Evolutionary conservation across 2,888 invertebrate species (phyloP).

Genomic region (Aradus depressus): DNA sequence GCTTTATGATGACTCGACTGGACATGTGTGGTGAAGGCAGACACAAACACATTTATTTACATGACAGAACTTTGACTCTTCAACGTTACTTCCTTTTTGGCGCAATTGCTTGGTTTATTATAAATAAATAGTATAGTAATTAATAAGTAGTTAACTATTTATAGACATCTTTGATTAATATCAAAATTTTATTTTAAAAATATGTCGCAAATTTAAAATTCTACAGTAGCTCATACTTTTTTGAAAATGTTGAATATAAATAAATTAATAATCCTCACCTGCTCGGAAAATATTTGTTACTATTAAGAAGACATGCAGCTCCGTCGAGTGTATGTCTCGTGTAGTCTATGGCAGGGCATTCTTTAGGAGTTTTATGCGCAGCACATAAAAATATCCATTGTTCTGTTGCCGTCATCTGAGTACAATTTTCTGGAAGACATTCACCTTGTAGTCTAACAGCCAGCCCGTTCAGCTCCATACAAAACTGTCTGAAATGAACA

Average conservation of each 20-base stretch:
- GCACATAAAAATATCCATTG: slow-evolving; percentile 99
- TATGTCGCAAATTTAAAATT: no score
- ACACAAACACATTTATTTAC: no score
- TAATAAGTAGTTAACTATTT: no score
- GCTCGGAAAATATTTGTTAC: slow-evolving; percentile 99
- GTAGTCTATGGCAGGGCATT: slow-evolving; percentile 99
- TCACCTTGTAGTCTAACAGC: slow-evolving; percentile 92
- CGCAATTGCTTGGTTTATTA: no score
- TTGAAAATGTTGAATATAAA: neutral
- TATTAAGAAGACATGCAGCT: slow-evolving; percentile 95
- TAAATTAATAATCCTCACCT: slow-evolving; percentile 47
- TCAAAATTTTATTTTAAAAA: no score
- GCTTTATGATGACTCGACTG: no score
- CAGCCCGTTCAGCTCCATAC: slow-evolving; percentile 98
- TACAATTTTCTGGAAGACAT: slow-evolving; percentile 93
- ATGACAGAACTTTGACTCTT: no score
- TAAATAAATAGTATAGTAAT: no score
- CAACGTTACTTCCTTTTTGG: no score
- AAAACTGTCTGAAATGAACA: slow-evolving; percentile 69
- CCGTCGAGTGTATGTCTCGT: slow-evolving; percentile 97
- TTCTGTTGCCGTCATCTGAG: slow-evolving; percentile 99
- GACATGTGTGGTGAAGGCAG: no score
- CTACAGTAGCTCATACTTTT: no score
- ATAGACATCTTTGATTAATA: no score
- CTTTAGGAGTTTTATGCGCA: slow-evolving; percentile 99